These are phyloP conservation scores for Apostichopus californicus DNA, from an alignment of 35 echinoderm and acorn worm genomes.

Conservation along the genomic window DNA sequence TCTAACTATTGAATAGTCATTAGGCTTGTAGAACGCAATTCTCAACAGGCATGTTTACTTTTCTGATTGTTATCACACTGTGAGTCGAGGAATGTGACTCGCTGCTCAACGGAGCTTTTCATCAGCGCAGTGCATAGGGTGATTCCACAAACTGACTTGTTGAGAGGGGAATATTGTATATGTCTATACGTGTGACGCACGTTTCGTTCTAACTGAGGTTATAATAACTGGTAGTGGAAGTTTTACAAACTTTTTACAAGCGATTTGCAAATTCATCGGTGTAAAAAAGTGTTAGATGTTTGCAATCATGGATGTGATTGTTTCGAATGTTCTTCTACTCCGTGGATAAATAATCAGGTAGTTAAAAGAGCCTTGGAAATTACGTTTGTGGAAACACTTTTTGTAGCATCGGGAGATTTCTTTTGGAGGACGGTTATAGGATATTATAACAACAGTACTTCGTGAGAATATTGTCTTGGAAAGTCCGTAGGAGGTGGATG, in stretches of 20 bases:
- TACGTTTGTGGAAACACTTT: too few species aligned
- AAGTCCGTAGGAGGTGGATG: background rate
- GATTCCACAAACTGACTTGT: background rate
- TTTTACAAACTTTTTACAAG: background rate
- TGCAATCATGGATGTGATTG: background rate
- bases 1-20: constrained; percentile 53
- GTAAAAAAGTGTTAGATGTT: background rate
- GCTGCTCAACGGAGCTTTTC: constrained; percentile 34
- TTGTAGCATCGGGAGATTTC: background rate
- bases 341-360: background rate
- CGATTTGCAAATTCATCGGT: background rate
- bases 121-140: constrained; percentile 5
- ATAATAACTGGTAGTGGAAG: background rate
- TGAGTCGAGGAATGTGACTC: constrained; percentile 57
- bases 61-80: constrained; percentile 68
- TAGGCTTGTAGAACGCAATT: constrained; percentile 56
- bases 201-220: too few species aligned
- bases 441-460: background rate
- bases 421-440: background rate
- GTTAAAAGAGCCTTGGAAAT: background rate
- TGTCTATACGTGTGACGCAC: too few species aligned
- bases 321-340: background rate
- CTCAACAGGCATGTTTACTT: constrained; percentile 68
- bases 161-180: too few species aligned
- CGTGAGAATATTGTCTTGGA: too few species aligned